A percentile compares a stretch with the other conserved stretches of the same genome.
Evolutionary conservation across 1,140 invertebrate species (phyloP).

Genomic region (Anastrepha obliqua): DNA sequence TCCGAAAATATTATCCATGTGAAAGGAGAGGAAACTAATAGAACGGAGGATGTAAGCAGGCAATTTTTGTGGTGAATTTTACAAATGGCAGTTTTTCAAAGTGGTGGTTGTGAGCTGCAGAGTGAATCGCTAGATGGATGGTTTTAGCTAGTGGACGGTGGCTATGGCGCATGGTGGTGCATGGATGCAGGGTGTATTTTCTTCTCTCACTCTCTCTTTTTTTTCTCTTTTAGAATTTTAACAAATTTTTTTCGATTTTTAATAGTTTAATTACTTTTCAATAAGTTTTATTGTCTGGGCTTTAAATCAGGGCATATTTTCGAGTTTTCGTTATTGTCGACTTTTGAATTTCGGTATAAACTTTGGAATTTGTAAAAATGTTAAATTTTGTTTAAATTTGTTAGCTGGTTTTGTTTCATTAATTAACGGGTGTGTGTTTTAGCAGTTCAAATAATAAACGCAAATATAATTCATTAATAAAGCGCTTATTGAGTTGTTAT

Average conservation of each 20-base stretch:
- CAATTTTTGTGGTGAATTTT: background rate
- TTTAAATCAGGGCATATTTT: background rate
- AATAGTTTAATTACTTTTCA: background rate
- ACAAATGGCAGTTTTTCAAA: background rate
- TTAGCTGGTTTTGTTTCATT: background rate
- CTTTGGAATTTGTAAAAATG: background rate
- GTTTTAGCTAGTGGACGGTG: background rate
- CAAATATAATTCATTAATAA: background rate
- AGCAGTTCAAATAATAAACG: background rate
- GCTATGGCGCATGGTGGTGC: background rate
- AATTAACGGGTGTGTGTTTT: background rate
- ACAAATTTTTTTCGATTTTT: background rate
- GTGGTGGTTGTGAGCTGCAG: conserved; percentile 17
- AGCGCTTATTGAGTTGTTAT: background rate
- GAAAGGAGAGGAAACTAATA: background rate
- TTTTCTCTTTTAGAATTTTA: conserved; percentile 24
- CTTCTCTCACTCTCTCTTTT: conserved; percentile 52
- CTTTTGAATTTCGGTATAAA: background rate
- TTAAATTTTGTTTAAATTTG: background rate
- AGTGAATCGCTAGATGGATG: background rate
- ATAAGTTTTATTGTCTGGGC: background rate
- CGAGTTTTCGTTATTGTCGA: background rate
- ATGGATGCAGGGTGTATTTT: conserved; percentile 47
- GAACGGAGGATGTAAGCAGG: background rate
- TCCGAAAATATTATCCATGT: too few species aligned